phyloP scores from a whole-genome alignment of 2,113 vertebrate species.

The Anhinga rufa region DNA sequence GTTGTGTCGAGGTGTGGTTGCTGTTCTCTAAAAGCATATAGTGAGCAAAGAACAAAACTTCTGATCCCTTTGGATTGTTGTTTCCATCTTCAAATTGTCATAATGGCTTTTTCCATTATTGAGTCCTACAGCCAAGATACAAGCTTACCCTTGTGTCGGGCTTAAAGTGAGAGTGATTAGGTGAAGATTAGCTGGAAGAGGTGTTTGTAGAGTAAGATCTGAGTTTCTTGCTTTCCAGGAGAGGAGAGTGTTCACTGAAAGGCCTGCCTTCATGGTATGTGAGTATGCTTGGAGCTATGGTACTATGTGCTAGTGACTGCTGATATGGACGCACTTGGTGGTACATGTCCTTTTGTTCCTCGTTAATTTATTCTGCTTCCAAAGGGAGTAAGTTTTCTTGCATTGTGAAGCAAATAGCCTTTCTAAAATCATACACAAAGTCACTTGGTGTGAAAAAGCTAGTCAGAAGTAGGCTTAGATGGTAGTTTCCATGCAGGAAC shows the following conservation, averaged over 20 bases:
- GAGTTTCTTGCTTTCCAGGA: not conserved
- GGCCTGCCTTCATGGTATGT: not conserved
- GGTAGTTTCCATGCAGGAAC: not conserved
- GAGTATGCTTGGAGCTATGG: not conserved
- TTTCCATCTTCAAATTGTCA: not conserved
- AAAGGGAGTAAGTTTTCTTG: not conserved
- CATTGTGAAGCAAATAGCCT: not conserved
- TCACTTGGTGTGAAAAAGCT: not conserved
- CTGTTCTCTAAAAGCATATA: not conserved
- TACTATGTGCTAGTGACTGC: no score
- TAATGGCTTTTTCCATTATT: not conserved
- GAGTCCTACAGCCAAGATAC: not conserved
- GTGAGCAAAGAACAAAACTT: not conserved
- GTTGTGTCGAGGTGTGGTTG: not conserved
- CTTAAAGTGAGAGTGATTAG: not conserved
- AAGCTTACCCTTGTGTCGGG: not conserved
- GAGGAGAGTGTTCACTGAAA: not conserved
- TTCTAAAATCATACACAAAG: not conserved
- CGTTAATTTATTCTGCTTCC: not conserved
- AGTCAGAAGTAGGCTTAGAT: not conserved
- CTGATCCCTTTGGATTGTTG: not conserved
- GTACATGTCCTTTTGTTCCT: not conserved
- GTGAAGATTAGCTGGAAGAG: not conserved
- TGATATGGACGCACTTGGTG: not conserved
- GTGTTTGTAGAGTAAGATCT: not conserved